Conservation (phyloP, 2,113 vertebrate species). For the Tyto alba region DNA sequence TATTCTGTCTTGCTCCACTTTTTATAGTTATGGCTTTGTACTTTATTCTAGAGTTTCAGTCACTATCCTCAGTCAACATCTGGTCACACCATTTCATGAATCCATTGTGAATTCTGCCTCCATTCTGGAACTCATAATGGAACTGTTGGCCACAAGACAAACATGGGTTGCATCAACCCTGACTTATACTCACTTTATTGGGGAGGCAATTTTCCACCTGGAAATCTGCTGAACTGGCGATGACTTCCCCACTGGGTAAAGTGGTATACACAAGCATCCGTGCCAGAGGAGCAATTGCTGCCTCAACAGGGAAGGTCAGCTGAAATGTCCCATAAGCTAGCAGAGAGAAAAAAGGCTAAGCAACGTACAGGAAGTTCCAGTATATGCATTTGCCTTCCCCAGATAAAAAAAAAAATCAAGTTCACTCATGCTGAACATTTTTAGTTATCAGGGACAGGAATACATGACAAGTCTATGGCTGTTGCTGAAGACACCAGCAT, state of each 20-base stretch:
- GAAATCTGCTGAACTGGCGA: constrained; percentile 80
- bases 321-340: constrained; percentile 67
- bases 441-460: background rate
- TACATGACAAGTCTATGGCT: background rate
- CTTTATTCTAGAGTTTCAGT: background rate
- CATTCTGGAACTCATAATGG: background rate
- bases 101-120: background rate
- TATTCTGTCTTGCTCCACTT: background rate
- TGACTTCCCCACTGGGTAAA: constrained; percentile 76
- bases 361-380: background rate
- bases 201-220: constrained; percentile 77
- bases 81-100: background rate
- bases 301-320: constrained; percentile 48
- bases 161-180: background rate
- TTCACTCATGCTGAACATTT: background rate
- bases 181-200: constrained; percentile 76
- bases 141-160: background rate
- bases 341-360: background rate
- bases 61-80: background rate
- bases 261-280: constrained; percentile 79
- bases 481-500: background rate
- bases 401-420: background rate
- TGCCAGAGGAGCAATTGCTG: constrained; percentile 70
- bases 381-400: background rate
- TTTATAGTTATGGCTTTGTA: background rate